These are phyloP conservation scores for Malaclemys terrapin DNA, from an alignment of 2,113 vertebrate species.

Conservation along the genomic window DNA sequence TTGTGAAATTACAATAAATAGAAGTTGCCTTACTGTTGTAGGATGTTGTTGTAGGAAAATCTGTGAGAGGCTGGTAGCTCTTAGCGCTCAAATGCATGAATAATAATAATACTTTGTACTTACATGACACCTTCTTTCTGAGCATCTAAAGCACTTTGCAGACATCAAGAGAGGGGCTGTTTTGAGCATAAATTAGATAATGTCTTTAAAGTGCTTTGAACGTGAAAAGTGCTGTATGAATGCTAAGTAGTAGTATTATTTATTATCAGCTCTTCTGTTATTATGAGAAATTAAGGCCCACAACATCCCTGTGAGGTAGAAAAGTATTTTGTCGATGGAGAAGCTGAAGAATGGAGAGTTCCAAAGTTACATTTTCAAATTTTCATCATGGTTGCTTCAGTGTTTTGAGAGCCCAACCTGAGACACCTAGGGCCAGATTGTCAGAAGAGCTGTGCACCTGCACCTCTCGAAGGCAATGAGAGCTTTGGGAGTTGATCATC, in stretches of 20 bases:
- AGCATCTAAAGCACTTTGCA: neutral
- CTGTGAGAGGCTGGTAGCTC: neutral
- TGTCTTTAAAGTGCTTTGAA: conserved; percentile 2
- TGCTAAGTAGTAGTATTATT: neutral
- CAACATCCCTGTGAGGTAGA: neutral
- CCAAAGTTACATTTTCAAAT: accelerated
- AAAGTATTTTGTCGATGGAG: neutral
- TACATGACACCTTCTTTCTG: neutral
- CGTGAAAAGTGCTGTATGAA: neutral
- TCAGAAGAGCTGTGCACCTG: neutral
- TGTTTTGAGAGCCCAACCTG: neutral
- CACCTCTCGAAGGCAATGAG: neutral
- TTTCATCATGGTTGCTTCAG: neutral
- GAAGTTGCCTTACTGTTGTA: neutral
- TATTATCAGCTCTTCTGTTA: neutral
- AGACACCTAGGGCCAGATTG: neutral
- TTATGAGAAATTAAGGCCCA: neutral
- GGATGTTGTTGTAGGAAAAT: neutral
- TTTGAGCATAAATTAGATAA: neutral
- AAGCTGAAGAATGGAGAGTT: neutral
- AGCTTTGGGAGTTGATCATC: neutral
- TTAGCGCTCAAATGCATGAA: neutral
- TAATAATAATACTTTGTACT: neutral
- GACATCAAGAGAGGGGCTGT: neutral
- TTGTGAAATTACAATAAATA: neutral